These are phyloP conservation scores for Diploscapter pachys DNA, from an alignment of 1,140 invertebrate species.

Conservation along the genomic window DNA sequence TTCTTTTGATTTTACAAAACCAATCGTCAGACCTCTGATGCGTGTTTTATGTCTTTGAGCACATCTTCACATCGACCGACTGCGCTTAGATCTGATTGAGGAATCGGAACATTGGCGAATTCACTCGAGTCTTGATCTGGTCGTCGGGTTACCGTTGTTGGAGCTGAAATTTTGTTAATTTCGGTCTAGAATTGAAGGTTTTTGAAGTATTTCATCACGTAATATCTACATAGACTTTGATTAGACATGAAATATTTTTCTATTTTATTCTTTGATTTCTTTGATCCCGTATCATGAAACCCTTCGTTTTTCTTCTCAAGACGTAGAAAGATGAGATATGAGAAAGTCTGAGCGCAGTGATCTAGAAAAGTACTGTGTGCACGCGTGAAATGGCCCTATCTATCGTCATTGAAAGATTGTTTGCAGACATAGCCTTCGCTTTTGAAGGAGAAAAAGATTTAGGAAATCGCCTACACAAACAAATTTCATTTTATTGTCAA, in stretches of 20 bases:
- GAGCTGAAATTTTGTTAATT: slow-evolving; percentile 2
- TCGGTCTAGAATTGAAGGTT: not conserved
- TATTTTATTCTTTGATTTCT: not conserved
- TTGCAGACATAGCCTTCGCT: no score
- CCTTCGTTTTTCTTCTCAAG: not conserved
- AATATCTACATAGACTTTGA: not conserved
- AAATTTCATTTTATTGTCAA: no score
- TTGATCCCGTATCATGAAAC: slow-evolving; percentile 8
- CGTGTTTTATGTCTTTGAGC: slow-evolving; percentile 5
- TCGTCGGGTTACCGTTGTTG: slow-evolving; percentile 5
- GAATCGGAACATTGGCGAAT: not conserved
- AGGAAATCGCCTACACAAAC: no score
- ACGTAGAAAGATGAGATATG: not conserved
- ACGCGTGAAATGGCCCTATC: no score
- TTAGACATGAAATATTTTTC: no score
- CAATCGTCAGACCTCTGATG: slow-evolving; percentile 12
- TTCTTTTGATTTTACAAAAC: not conserved
- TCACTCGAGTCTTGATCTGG: slow-evolving; percentile 1
- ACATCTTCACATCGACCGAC: slow-evolving; percentile 25
- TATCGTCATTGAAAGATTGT: no score
- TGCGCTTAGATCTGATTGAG: not conserved
- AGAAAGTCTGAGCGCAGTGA: not conserved
- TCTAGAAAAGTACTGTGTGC: no score
- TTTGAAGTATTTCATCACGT: slow-evolving; percentile 1
- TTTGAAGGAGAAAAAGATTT: no score